A percentile compares a stretch with the other conserved stretches of the same genome.
These are phyloP conservation scores for Drosophila parthenogenetica DNA, from an alignment of 2,888 invertebrate species.

Conservation along the genomic window DNA sequence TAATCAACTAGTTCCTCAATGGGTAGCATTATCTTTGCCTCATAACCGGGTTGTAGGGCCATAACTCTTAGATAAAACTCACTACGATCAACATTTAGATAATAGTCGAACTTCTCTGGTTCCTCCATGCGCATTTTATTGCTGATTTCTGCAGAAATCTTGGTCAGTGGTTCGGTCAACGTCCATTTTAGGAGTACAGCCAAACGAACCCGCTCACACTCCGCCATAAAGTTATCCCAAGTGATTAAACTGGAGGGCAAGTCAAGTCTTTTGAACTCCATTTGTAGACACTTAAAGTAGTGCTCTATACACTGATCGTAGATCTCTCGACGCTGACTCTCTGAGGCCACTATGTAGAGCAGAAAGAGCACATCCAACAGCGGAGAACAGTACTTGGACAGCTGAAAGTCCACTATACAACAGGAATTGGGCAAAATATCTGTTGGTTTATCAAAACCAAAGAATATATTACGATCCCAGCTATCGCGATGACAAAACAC, in stretches of 20 bases:
- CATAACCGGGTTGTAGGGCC: slow-evolving; percentile 79
- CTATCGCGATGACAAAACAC: slow-evolving; percentile 85
- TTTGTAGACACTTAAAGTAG: slow-evolving; percentile 83
- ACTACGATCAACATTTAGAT: slow-evolving; percentile 83
- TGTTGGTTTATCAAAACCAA: slow-evolving; percentile 65
- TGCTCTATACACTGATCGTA: slow-evolving; percentile 82
- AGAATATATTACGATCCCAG: slow-evolving; percentile 84
- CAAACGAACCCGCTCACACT: slow-evolving; percentile 80
- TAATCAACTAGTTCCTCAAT: slow-evolving; percentile 80
- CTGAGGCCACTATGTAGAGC: slow-evolving; percentile 85
- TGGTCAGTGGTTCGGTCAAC: slow-evolving; percentile 83
- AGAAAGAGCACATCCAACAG: slow-evolving; percentile 86
- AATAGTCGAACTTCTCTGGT: slow-evolving; percentile 83
- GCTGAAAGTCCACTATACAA: slow-evolving; percentile 87
- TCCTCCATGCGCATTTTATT: slow-evolving; percentile 79
- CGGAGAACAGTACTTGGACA: slow-evolving; percentile 86
- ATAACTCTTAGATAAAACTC: slow-evolving; percentile 83
- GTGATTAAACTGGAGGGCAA: slow-evolving; percentile 68
- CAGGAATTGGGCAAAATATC: slow-evolving; percentile 83
- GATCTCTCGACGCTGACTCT: slow-evolving; percentile 81
- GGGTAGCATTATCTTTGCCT: slow-evolving; percentile 75
- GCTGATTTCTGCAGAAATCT: slow-evolving; percentile 81
- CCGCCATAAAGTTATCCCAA: slow-evolving; percentile 78
- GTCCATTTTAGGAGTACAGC: slow-evolving; percentile 82
- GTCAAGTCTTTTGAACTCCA: slow-evolving; percentile 41